A percentile compares a stretch with the other conserved stretches of the same genome.
Conservation (phyloP, 35 echinoderm and acorn worm species). For the Ophioderma brevispina region DNA sequence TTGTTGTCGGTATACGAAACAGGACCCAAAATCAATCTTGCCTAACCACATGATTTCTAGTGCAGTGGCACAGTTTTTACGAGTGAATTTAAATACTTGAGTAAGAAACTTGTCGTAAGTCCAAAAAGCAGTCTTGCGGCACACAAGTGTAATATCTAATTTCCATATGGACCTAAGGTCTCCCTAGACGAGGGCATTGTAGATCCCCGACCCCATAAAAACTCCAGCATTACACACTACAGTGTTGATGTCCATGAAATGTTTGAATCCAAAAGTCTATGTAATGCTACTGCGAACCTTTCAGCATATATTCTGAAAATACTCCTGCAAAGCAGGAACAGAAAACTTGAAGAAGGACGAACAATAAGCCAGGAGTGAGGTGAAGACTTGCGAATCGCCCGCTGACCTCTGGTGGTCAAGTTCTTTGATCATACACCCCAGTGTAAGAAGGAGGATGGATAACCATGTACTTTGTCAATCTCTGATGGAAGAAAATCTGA, state of each 20-base stretch:
- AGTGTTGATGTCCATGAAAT: slow-evolving; percentile 84
- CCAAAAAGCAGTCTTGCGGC: slow-evolving; percentile 60
- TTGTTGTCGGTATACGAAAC: no score
- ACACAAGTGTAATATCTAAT: slow-evolving; percentile 49
- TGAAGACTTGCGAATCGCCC: not conserved
- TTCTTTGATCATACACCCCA: slow-evolving; percentile 70
- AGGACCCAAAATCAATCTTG: no score
- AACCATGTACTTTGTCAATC: slow-evolving; percentile 72
- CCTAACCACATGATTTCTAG: slow-evolving; percentile 80
- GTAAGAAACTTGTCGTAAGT: slow-evolving; percentile 77
- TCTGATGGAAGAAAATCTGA: slow-evolving; percentile 69
- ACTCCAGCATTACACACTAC: slow-evolving; percentile 56
- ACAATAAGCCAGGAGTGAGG: not conserved
- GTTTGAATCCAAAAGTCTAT: slow-evolving; percentile 90
- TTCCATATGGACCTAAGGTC: slow-evolving; percentile 17
- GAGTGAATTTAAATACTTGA: slow-evolving; percentile 78
- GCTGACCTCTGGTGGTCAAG: slow-evolving; percentile 17
- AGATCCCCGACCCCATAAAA: not conserved
- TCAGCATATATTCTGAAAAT: slow-evolving; percentile 89
- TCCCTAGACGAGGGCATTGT: not conserved
- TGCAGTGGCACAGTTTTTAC: slow-evolving; percentile 91
- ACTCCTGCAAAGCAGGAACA: slow-evolving; percentile 85
- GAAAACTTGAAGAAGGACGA: slow-evolving; percentile 63
- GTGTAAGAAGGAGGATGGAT: slow-evolving; percentile 69
- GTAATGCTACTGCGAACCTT: slow-evolving; percentile 36